Percentiles rank a stretch among this genome's conserved stretches.
Evolutionary conservation across 2,797 vertebrate genomes (phyloP).

Genomic region (Gymnocypris eckloni): DNA sequence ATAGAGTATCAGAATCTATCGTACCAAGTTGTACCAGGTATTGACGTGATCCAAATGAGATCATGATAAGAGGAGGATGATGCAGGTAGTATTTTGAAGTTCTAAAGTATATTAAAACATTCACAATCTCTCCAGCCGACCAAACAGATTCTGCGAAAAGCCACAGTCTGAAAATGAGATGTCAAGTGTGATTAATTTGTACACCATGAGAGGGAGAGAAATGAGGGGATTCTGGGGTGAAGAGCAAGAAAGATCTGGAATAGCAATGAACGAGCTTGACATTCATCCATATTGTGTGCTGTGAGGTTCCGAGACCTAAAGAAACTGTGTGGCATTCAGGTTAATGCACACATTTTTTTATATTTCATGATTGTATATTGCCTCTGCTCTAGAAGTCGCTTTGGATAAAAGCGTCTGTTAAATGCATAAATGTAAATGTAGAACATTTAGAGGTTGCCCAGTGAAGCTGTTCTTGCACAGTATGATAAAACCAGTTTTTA

Average conservation of each 20-base stretch:
- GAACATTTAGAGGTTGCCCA: background rate
- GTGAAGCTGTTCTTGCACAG: background rate
- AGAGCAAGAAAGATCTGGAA: constrained; percentile 39
- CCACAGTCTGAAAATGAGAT: constrained; percentile 62
- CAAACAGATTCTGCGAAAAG: constrained; percentile 21
- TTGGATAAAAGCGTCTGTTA: no score
- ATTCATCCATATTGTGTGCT: constrained; percentile 24
- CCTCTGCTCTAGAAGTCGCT: no score
- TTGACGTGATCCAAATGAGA: background rate
- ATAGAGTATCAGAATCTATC: background rate
- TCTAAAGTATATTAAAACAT: constrained; percentile 16
- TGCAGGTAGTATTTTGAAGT: background rate
- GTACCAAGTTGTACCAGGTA: background rate
- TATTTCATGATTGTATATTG: background rate
- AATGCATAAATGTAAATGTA: no score
- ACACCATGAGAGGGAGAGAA: constrained; percentile 20
- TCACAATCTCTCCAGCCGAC: constrained; percentile 1
- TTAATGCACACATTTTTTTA: constrained; percentile 17
- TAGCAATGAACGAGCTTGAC: constrained; percentile 41
- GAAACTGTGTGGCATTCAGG: constrained; percentile 29
- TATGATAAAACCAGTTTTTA: background rate
- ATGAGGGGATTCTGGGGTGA: constrained; percentile 41
- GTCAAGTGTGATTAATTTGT: constrained; percentile 65
- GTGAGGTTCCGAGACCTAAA: constrained; percentile 10
- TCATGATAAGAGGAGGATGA: background rate